Conservation (phyloP, 1,140 invertebrate genomes). For the Meloidogyne chitwoodi region DNA sequence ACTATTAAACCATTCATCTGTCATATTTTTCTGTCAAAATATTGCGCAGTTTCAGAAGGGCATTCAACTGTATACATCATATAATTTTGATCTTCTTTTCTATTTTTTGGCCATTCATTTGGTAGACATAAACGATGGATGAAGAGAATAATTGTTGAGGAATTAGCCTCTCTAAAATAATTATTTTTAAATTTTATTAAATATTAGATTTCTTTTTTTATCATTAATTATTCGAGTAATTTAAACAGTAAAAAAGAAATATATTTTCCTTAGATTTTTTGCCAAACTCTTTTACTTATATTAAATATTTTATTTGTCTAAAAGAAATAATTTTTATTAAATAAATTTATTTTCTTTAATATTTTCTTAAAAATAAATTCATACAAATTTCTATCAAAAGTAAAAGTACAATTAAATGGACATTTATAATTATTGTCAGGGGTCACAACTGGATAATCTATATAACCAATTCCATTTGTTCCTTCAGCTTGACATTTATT, state of each 20-base stretch:
- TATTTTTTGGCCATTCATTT: not conserved
- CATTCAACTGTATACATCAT: conserved; percentile 6
- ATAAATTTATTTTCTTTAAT: too few relatives aligned
- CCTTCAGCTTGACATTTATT: not conserved
- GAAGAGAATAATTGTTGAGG: not conserved
- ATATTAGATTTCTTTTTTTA: too few relatives aligned
- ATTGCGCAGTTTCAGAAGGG: not conserved
- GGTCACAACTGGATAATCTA: not conserved
- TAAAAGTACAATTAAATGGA: not conserved
- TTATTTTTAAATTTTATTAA: too few relatives aligned
- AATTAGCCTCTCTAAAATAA: too few relatives aligned
- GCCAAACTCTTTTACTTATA: too few relatives aligned
- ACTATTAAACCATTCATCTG: conserved; percentile 4
- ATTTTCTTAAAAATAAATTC: too few relatives aligned
- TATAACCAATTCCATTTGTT: too few relatives aligned
- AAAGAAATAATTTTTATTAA: too few relatives aligned
- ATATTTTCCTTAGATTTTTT: too few relatives aligned
- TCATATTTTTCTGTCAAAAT: not conserved
- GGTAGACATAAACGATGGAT: not conserved
- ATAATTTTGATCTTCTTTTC: conserved; percentile 3
- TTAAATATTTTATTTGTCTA: too few relatives aligned
- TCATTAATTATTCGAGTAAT: too few relatives aligned
- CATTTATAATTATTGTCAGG: not conserved
- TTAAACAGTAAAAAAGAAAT: too few relatives aligned
- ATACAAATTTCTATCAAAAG: not conserved